Evolutionary conservation across 2,888 invertebrate genomes (phyloP).

Genomic region (Caenorhabditis sp.): DNA sequence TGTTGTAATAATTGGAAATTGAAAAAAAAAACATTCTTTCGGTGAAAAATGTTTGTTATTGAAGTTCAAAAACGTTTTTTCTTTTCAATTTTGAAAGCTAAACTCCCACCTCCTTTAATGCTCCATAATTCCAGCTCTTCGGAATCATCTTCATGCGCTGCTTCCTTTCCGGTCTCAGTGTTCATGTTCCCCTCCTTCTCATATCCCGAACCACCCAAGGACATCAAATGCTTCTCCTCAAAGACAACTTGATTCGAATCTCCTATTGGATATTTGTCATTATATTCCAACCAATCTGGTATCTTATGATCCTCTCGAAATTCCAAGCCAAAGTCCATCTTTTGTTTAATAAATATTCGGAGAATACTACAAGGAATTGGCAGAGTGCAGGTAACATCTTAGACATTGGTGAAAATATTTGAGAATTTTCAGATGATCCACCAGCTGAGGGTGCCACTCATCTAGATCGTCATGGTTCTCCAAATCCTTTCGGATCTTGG

Average conservation of each 20-base stretch:
- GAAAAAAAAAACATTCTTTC: no score
- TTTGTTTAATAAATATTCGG: conserved; percentile 53
- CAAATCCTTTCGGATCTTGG: conserved; percentile 56
- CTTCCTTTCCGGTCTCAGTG: conserved; percentile 40
- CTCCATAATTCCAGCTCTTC: conserved; percentile 14
- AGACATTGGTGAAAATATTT: neutral
- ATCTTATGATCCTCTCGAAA: conserved; percentile 27
- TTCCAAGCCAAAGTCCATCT: conserved; percentile 37
- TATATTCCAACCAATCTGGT: conserved; percentile 48
- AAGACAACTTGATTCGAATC: conserved; percentile 39
- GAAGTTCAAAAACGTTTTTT: no score
- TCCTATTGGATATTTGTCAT: conserved; percentile 44
- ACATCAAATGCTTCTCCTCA: conserved; percentile 38
- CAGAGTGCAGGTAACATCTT: conserved; percentile 49
- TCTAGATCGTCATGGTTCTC: conserved; percentile 40
- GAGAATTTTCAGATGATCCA: conserved; percentile 29
- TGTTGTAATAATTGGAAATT: no score
- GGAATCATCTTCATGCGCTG: conserved; percentile 46
- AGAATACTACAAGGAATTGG: conserved; percentile 54
- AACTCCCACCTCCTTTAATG: no score
- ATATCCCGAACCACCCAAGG: conserved; percentile 33
- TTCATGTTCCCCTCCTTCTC: conserved; percentile 49
- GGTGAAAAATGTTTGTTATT: no score
- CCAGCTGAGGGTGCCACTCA: conserved; percentile 28
- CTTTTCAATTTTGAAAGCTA: no score